A percentile compares a stretch with the other conserved stretches of the same genome.
These are phyloP conservation scores for Cossypha caffra DNA, from an alignment of 2,797 vertebrate genomes.

Conservation along the genomic window DNA sequence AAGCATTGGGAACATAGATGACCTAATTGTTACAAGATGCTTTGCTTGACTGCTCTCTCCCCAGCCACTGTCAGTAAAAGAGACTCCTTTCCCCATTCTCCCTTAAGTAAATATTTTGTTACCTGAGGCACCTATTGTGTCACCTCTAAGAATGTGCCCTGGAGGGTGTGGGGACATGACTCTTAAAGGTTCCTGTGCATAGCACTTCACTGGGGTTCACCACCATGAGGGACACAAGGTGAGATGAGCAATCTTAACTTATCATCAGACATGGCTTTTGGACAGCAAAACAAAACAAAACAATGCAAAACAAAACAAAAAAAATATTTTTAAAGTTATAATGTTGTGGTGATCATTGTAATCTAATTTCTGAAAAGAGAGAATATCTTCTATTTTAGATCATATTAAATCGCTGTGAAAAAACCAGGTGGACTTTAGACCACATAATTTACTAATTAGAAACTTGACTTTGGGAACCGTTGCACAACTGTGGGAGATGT, in stretches of 20 bases:
- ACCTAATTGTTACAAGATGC: background rate
- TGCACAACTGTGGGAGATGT: background rate
- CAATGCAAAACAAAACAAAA: no score
- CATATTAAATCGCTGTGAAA: background rate
- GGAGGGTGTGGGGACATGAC: no score
- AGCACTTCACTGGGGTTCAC: background rate
- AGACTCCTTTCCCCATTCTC: background rate
- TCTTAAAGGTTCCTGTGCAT: background rate
- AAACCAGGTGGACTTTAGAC: background rate
- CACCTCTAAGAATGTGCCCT: background rate
- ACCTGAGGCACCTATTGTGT: background rate
- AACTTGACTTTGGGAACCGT: background rate
- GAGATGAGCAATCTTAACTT: background rate
- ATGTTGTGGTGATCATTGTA: background rate
- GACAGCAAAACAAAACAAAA: background rate
- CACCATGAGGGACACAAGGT: background rate
- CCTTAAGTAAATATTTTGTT: slow-evolving; percentile 31
- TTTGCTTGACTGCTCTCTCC: background rate
- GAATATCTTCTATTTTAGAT: background rate
- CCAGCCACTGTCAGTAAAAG: background rate
- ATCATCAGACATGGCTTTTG: background rate
- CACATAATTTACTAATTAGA: background rate
- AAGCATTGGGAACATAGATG: background rate
- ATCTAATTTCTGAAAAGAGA: background rate
- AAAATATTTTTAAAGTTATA: background rate